Percentiles rank a stretch among this genome's conserved stretches.
phyloP scores from a whole-genome alignment of 1,140 invertebrate species.

The Phenacoccus solenopsis region DNA sequence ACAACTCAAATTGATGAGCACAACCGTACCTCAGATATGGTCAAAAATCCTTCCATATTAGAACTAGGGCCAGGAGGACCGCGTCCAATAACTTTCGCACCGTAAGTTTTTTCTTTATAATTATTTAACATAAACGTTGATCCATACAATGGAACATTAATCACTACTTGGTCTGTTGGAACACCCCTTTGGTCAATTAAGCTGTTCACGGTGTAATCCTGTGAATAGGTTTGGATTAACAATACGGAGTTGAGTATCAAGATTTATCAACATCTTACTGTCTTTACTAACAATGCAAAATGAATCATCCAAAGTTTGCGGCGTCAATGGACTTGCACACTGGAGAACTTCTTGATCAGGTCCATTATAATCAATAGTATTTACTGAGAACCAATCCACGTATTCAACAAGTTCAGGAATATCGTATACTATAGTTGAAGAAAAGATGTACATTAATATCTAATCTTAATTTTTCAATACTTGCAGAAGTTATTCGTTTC shows the following conservation, averaged over 20 bases:
- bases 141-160: neutral
- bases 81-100: neutral
- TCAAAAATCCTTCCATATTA: neutral
- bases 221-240: neutral
- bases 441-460: neutral
- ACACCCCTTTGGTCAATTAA: neutral
- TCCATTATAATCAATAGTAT: neutral
- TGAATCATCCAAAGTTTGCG: neutral
- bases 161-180: neutral
- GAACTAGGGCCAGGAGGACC: neutral
- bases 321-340: neutral
- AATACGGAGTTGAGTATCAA: too few relatives aligned
- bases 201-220: neutral
- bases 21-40: neutral
- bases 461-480: neutral
- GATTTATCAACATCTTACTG: neutral
- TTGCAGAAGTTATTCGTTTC: neutral
- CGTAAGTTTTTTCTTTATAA: neutral
- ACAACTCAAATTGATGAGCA: too few relatives aligned
- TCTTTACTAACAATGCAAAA: neutral
- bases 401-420: neutral
- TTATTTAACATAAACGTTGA: neutral
- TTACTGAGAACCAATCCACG: neutral
- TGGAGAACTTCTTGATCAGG: neutral
- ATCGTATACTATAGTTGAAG: neutral